Evolutionary conservation across 2,888 invertebrate genomes (phyloP).

Genomic region (Calephelis perditalis): DNA sequence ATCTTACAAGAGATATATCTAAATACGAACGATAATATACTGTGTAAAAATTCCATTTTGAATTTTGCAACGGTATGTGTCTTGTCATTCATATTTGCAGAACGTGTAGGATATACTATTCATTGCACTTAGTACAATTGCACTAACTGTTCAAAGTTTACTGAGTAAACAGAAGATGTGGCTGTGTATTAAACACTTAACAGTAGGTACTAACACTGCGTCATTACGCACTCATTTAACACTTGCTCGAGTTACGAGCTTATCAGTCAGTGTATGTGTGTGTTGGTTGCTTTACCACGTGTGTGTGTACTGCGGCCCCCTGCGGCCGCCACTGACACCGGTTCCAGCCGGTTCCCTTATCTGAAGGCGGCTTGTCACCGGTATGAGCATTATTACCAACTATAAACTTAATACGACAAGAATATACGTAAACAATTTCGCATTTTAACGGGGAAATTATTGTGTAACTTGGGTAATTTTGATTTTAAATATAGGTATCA

Average conservation of each 20-base stretch:
- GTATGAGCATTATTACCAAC: slow-evolving; percentile 26
- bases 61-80: background rate
- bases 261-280: slow-evolving; percentile 42
- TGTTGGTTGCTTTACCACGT: slow-evolving; percentile 29
- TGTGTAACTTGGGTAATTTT: slow-evolving; percentile 30
- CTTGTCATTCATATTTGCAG: slow-evolving; percentile 14
- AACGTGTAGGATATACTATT: background rate
- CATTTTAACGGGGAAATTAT: slow-evolving; percentile 30
- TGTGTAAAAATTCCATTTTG: background rate
- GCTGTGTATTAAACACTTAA: slow-evolving; percentile 1
- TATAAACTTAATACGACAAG: slow-evolving; percentile 17
- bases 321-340: slow-evolving; percentile 59
- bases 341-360: slow-evolving; percentile 65
- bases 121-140: background rate
- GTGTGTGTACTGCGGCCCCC: slow-evolving; percentile 52
- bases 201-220: background rate
- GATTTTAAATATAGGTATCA: too few species aligned
- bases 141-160: slow-evolving; percentile 1
- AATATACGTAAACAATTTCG: slow-evolving; percentile 23
- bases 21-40: too few species aligned
- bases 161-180: slow-evolving; percentile 1
- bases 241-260: slow-evolving; percentile 42
- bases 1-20: too few species aligned
- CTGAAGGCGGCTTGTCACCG: slow-evolving; percentile 47
- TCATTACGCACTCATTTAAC: slow-evolving; percentile 25